Evolutionary conservation across 1,140 invertebrate genomes (phyloP), one percentile per base, ranked within the genome.

Genomic region (Drosophila ficusphila): DNA sequence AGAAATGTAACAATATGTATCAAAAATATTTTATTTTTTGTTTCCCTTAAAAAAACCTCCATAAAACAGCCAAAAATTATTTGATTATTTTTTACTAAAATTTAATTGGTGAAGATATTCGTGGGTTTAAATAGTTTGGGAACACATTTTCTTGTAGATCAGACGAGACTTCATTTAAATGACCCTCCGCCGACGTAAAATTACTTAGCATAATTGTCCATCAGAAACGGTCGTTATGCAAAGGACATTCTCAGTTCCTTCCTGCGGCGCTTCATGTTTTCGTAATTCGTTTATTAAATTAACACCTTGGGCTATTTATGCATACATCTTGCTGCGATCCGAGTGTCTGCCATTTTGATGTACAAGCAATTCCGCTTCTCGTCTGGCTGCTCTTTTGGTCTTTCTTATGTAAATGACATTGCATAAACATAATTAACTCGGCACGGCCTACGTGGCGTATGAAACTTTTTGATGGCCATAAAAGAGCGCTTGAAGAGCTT

Each of bases 401-500:
- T 85, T 62, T 71, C 64, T 68, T 68, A 85, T 85, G 81, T 57
- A 86, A 86, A 85, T 85, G 72, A 31, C 76, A 57, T 58, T 78
- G 60, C 76, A 85, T 76, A 85, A 83, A 79, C 71, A 76, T 79
- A 86, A 85, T 85, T 85, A 79, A 86, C 81, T 79, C 71, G 67
- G 49, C 27, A 52, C 41, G 53, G 68, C 68, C 72, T 67, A 62
- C 53, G 64, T 52, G 65, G 44, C 67, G 58, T 72, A 81, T 71
- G 71, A 57, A 83, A 85, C 44, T 83, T 79, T 83, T 85, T 83
- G 62, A 85, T 56, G 60, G 64, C 54, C 71, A 57, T 49, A 79
- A 73, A 79, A 83, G 86, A 79, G 53, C 41, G 53, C 74, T 78
- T 56, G 27, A 61, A 67, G 51, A 57, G 51, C 64, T 61, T 62